These are phyloP conservation scores for Temnopleurus reevesii DNA, from an alignment of 53 echinoderm and acorn worm species.

Conservation along the genomic window DNA sequence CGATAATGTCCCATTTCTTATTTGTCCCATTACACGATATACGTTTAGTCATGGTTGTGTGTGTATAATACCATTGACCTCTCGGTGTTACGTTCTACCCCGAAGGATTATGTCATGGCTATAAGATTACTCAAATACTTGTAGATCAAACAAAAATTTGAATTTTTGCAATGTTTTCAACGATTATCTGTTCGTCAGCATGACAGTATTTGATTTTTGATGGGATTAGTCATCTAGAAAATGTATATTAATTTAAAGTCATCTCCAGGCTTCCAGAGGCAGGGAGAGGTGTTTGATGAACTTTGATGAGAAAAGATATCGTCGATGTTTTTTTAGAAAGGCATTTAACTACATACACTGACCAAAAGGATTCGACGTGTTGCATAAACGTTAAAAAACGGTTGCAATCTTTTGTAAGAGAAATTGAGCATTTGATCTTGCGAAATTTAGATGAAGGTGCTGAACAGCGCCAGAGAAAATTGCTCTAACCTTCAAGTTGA, in stretches of 20 bases:
- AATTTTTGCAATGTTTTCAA: constrained; percentile 27
- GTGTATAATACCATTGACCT: constrained; percentile 37
- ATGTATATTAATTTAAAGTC: constrained; percentile 9
- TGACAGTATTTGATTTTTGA: constrained; percentile 34
- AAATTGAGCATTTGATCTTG: no score
- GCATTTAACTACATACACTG: no score
- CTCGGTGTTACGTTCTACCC: constrained; percentile 1
- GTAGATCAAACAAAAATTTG: constrained; percentile 43
- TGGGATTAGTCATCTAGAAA: constrained; percentile 37
- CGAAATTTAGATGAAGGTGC: no score
- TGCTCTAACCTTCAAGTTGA: no score
- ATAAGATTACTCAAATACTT: constrained; percentile 42
- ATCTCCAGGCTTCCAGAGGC: no score
- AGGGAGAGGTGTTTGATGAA: no score
- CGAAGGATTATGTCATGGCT: constrained; percentile 9
- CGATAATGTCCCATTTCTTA: neutral
- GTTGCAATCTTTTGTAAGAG: no score
- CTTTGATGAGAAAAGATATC: no score
- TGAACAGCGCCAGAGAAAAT: no score
- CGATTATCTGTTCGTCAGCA: constrained; percentile 16
- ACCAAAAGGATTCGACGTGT: no score
- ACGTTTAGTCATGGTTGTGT: neutral
- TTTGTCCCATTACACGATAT: neutral
- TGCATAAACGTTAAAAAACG: no score
- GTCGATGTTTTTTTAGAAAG: no score